These are phyloP conservation scores for Ennomos fuscantarius DNA, from an alignment of 2,888 invertebrate species.

Conservation along the genomic window DNA sequence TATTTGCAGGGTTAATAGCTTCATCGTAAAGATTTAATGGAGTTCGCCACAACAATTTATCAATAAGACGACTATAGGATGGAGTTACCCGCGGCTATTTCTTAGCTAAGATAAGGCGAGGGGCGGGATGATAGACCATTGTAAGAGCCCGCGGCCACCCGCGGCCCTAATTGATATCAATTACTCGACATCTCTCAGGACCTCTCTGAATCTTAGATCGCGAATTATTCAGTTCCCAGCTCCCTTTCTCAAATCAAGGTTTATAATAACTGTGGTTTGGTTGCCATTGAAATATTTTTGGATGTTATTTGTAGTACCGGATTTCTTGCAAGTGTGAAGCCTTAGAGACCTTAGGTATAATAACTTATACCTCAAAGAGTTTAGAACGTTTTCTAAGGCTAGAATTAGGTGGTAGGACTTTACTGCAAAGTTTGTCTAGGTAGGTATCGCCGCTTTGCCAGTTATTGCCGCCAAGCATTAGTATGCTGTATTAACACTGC, in stretches of 20 bases:
- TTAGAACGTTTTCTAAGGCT: no score
- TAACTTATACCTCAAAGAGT: no score
- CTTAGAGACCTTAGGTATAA: no score
- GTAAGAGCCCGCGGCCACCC: conserved; percentile 50
- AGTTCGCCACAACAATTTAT: conserved; percentile 57
- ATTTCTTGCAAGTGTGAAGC: background rate
- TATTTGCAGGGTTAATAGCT: conserved; percentile 45
- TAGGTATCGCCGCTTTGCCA: no score
- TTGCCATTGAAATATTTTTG: conserved; percentile 29
- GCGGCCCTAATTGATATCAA: conserved; percentile 76
- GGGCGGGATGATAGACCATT: conserved; percentile 18
- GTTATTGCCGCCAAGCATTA: no score
- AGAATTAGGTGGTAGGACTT: no score
- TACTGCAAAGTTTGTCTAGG: no score
- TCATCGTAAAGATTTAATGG: conserved; percentile 33
- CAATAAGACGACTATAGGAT: conserved; percentile 50
- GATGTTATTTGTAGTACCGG: conserved; percentile 3
- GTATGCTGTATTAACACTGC: no score
- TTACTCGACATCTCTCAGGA: conserved; percentile 66
- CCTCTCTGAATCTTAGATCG: conserved; percentile 60
- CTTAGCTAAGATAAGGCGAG: conserved; percentile 46
- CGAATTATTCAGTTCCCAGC: conserved; percentile 51
- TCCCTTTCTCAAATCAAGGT: conserved; percentile 50
- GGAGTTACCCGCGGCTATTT: conserved; percentile 41
- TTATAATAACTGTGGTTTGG: conserved; percentile 42